Conservation (phyloP, 2,797 vertebrate genomes). For the Melanotaenia maccullochi region DNA sequence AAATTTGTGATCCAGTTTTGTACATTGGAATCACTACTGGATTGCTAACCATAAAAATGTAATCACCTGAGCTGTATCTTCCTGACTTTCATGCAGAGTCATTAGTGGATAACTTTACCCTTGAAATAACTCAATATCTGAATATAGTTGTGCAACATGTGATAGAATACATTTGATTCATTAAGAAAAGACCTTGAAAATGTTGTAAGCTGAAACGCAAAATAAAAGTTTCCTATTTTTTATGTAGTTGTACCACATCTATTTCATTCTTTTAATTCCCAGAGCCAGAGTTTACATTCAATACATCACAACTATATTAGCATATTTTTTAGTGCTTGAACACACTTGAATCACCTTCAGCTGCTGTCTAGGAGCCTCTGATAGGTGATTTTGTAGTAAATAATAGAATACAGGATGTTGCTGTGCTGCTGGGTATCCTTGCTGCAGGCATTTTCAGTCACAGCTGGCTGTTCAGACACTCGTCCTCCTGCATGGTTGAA, state of each 20-base stretch:
- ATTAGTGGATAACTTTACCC: too few relatives aligned
- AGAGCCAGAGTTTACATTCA: neutral
- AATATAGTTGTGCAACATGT: too few relatives aligned
- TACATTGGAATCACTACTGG: neutral
- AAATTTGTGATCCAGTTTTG: neutral
- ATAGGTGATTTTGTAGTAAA: conserved; percentile 26
- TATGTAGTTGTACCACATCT: too few relatives aligned
- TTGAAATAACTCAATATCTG: too few relatives aligned
- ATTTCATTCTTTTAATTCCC: neutral
- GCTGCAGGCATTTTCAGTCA: conserved; percentile 53
- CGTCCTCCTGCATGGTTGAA: conserved; percentile 38
- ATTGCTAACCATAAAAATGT: neutral
- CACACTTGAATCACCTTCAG: conserved; percentile 1
- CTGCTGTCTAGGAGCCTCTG: conserved; percentile 27
- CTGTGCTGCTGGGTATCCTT: conserved; percentile 35
- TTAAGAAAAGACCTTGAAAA: too few relatives aligned
- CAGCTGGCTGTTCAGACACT: conserved; percentile 47
- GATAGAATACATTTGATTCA: too few relatives aligned
- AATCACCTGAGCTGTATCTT: neutral
- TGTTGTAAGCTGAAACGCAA: neutral
- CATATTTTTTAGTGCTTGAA: neutral
- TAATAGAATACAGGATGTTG: conserved; percentile 30
- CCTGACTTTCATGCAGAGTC: too few relatives aligned
- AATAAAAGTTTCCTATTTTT: neutral
- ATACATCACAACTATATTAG: neutral